Conservation (phyloP, 35 echinoderm and acorn worm genomes). For the Heliocidaris tuberculata region DNA sequence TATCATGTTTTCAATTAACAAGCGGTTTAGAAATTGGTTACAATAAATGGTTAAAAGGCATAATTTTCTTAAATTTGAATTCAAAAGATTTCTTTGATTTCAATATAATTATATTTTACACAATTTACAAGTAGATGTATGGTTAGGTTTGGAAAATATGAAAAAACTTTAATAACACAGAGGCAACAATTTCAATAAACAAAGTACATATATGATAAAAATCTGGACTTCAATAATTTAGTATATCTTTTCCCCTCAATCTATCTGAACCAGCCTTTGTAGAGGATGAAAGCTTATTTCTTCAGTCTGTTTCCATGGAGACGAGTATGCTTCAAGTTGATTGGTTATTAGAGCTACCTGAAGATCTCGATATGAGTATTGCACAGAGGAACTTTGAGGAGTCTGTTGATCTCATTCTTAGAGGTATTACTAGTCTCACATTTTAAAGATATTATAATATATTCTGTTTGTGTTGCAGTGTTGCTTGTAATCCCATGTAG, state of each 20-base stretch:
- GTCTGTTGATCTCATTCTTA: constrained; percentile 87
- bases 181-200: not conserved
- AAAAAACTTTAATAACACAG: not conserved
- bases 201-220: not conserved
- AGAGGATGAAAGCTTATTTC: constrained; percentile 50
- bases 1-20: no score
- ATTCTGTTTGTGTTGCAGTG: no score
- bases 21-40: no score
- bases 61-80: no score
- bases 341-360: constrained; percentile 87
- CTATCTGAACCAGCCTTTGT: constrained; percentile 55
- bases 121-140: not conserved
- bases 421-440: no score
- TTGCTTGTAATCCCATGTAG: no score
- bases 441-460: no score
- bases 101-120: not conserved
- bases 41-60: not conserved
- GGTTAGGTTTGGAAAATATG: not conserved
- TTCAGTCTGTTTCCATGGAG: constrained; percentile 56
- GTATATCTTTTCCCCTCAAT: no score
- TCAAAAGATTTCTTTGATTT: not conserved
- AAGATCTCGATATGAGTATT: constrained; percentile 95
- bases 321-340: constrained; percentile 74
- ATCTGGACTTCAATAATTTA: no score
- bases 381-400: constrained; percentile 99